Evolutionary conservation across 2,113 vertebrate genomes (phyloP).

Genomic region (Ctenomys sociabilis): DNA sequence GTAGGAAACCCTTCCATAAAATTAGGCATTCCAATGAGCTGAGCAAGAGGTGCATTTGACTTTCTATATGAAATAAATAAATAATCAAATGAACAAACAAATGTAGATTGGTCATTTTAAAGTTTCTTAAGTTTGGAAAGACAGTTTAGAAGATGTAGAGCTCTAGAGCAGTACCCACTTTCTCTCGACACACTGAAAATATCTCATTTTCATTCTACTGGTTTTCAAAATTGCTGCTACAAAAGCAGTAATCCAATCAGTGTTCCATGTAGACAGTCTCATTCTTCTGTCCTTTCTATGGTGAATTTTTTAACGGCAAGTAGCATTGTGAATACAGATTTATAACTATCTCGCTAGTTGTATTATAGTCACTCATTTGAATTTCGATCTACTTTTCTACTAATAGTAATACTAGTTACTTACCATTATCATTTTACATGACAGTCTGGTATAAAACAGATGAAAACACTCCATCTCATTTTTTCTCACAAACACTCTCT

Average conservation of each 20-base stretch:
- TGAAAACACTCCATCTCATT: not conserved
- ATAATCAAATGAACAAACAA: not conserved
- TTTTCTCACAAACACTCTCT: not conserved
- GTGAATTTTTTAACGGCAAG: not conserved
- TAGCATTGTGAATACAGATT: not conserved
- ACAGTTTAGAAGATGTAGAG: not conserved
- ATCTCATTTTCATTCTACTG: not conserved
- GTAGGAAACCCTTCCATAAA: not conserved
- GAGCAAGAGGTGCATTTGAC: too few species aligned
- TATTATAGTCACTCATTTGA: not conserved
- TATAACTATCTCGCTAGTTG: not conserved
- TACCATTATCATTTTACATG: not conserved
- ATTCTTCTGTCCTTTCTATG: not conserved
- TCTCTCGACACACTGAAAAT: not conserved
- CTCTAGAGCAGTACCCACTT: not conserved
- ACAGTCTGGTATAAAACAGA: not conserved
- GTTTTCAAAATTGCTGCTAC: not conserved
- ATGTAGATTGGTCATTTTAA: not conserved
- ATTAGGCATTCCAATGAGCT: not conserved
- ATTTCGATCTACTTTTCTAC: not conserved
- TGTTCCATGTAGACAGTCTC: not conserved
- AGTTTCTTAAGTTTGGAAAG: not conserved
- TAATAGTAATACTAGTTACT: not conserved
- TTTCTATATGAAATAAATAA: not conserved
- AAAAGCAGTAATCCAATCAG: not conserved